Conservation (phyloP, 1,140 invertebrate species). For the Philopotamus ludificatus region DNA sequence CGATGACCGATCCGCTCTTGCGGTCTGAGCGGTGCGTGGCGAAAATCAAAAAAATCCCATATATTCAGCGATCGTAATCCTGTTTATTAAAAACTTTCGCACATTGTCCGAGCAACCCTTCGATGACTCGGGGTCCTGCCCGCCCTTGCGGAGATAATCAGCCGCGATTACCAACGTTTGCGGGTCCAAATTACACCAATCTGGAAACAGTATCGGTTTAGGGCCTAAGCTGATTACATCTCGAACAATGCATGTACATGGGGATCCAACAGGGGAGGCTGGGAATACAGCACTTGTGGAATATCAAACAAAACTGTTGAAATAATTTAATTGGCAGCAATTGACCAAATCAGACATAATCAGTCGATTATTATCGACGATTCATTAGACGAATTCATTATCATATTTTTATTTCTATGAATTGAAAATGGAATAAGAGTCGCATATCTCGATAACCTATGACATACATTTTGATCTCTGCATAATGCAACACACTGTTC, state of each 20-base stretch:
- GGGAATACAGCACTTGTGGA: background rate
- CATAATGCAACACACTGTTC: too few relatives aligned
- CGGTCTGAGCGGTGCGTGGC: too few relatives aligned
- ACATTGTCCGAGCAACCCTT: conserved; percentile 18
- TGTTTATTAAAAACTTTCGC: background rate
- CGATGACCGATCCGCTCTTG: too few relatives aligned
- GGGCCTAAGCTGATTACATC: conserved; percentile 31
- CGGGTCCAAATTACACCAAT: conserved; percentile 34
- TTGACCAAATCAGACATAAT: too few relatives aligned
- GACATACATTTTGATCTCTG: too few relatives aligned
- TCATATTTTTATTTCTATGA: too few relatives aligned
- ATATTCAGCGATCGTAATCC: conserved; percentile 7
- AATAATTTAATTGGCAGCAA: too few relatives aligned
- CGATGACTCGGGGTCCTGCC: background rate
- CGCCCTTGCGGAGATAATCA: conserved; percentile 22
- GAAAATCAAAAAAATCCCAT: too few relatives aligned
- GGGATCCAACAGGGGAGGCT: conserved; percentile 5
- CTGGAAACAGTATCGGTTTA: conserved; percentile 23
- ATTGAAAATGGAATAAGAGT: too few relatives aligned
- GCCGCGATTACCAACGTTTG: conserved; percentile 20
- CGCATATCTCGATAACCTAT: too few relatives aligned
- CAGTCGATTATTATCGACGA: too few relatives aligned
- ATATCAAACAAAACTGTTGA: background rate
- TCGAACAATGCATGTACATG: conserved; percentile 14
- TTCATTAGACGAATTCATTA: too few relatives aligned